Conservation (phyloP, 2,797 vertebrate genomes). For the Capromys pilorides region DNA sequence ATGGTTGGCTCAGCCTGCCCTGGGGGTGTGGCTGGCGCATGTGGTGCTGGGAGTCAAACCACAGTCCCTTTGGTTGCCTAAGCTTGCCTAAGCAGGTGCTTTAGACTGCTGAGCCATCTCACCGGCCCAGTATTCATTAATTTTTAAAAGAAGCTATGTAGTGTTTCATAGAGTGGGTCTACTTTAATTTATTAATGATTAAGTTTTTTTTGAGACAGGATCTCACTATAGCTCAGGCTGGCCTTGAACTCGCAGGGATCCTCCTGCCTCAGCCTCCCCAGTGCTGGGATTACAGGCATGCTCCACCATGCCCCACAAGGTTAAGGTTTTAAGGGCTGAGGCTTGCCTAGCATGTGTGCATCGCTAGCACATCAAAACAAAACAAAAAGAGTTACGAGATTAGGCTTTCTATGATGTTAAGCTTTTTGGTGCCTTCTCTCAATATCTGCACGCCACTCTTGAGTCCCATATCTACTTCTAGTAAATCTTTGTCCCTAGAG, state of each 20-base stretch:
- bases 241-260: not conserved
- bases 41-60: no score
- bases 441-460: not conserved
- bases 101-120: no score
- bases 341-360: not conserved
- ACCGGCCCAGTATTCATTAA: not conserved
- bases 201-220: not conserved
- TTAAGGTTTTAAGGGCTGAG: not conserved
- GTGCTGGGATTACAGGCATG: not conserved
- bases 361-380: not conserved
- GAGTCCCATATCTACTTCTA: not conserved
- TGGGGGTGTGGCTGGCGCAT: no score
- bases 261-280: not conserved
- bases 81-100: no score
- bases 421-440: not conserved
- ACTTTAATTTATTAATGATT: not conserved
- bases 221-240: not conserved
- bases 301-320: not conserved
- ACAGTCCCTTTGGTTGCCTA: no score
- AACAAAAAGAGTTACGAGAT: not conserved
- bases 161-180: not conserved
- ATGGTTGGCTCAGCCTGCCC: no score
- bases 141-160: not conserved
- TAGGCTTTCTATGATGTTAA: not conserved
- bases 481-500: not conserved